Evolutionary conservation across 2,113 vertebrate genomes (phyloP), one percentile per base, ranked within the genome.

Genomic region (Hippocampus mohnikei): DNA sequence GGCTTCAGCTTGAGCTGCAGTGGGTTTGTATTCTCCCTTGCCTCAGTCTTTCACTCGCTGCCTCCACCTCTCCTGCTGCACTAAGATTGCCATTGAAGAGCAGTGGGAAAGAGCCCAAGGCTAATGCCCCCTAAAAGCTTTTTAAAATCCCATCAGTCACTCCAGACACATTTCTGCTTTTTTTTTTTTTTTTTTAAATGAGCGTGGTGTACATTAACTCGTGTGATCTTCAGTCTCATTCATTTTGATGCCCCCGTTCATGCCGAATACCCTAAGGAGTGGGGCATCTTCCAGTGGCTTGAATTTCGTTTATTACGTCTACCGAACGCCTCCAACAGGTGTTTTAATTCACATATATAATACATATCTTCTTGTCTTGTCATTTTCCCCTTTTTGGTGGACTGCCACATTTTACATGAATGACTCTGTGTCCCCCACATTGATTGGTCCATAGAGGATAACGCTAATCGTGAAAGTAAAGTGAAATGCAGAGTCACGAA

Each of bases 61-160:
- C 83, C 80, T 85, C 84, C 71, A 85, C 85, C 75, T 85, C 66
- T 86, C 72, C 76, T 83, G 70, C 78, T 81, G 74, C 76, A 76
- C 76, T 10, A 75, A 89, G 84, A 88, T 86, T 88, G 84, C 84
- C 85, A 90, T 91, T 88, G 86, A 91, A 87, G 84, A 88, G 84
- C 79, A 90, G 78, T 82, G 77, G 86, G 87, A 87, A 87, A 88
- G 75, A 87, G 88, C 88, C 84, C 81, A 90, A 83, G 87, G 83
- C 91, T 91, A 91, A 92, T 91, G 90, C 87, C 87, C 84, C 86
- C 88, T 91, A 89, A 92, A 91, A 92, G 91, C 91, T 91, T 91
- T 92, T 92, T 90, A 89, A 91, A 92, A 90, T 91, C 91, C 87
- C 85, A 88, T 91, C 90, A 89, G 88, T 86, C 90, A 88, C 85